A percentile compares a stretch with the other conserved stretches of the same genome.
Evolutionary conservation across 2,888 invertebrate genomes (phyloP).

Genomic region (Thysanoteuthis rhombus): DNA sequence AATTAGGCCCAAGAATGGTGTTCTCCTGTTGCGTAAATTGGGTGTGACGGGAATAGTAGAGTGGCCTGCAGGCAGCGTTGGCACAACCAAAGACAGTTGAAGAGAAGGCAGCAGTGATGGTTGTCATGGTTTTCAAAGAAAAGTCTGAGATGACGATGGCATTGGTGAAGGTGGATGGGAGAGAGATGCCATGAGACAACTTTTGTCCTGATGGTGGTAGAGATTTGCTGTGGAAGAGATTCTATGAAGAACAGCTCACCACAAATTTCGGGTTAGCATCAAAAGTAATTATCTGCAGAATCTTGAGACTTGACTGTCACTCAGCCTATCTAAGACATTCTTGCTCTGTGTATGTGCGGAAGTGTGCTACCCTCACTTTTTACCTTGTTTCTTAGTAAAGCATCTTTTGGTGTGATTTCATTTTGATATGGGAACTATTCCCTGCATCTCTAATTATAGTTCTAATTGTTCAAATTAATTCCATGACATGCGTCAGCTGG

Average conservation of each 20-base stretch:
- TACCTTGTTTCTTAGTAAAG: neutral
- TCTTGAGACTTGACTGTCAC: neutral
- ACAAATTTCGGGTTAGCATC: neutral
- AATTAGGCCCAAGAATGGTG: slow-evolving; percentile 26
- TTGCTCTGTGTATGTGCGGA: slow-evolving; percentile 1
- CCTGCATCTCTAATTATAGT: too few relatives aligned
- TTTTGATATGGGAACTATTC: neutral
- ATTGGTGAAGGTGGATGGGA: neutral
- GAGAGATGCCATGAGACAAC: neutral
- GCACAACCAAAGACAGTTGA: neutral
- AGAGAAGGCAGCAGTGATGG: neutral
- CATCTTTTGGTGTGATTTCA: neutral
- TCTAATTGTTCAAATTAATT: too few relatives aligned
- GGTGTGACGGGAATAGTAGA: slow-evolving; percentile 27
- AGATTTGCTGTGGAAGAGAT: neutral
- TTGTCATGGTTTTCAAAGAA: neutral
- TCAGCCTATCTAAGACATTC: neutral
- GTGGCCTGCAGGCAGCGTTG: slow-evolving; percentile 1
- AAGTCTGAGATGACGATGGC: neutral
- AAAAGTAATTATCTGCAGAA: neutral
- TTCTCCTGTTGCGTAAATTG: slow-evolving; percentile 32
- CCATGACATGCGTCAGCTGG: too few relatives aligned
- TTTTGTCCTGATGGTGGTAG: neutral
- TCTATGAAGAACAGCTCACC: neutral
- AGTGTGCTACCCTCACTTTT: neutral